Conservation (phyloP, 2,888 invertebrate genomes). For the Hololepta plana region DNA sequence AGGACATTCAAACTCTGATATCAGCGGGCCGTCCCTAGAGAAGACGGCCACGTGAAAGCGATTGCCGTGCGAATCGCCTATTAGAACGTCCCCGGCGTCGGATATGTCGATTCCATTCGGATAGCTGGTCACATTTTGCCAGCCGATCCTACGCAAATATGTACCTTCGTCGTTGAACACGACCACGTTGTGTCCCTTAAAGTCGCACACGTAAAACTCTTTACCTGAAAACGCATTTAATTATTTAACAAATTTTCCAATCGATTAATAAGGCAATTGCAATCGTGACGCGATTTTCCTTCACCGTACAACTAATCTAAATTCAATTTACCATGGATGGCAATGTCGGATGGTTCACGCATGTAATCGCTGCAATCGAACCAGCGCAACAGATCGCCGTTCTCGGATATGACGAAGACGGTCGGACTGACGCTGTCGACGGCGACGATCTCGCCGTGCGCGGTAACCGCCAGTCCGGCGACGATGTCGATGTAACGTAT, state of each 20-base stretch:
- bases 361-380: slow-evolving; percentile 96
- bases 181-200: slow-evolving; percentile 94
- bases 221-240: slow-evolving; percentile 51
- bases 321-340: slow-evolving; percentile 60
- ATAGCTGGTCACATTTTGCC: slow-evolving; percentile 90
- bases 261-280: too few species aligned
- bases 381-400: slow-evolving; percentile 85
- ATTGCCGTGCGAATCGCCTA: slow-evolving; percentile 95
- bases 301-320: too few species aligned
- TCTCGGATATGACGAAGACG: slow-evolving; percentile 83
- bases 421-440: slow-evolving; percentile 96
- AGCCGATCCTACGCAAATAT: slow-evolving; percentile 84
- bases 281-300: too few species aligned
- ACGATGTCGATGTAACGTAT: slow-evolving; percentile 79
- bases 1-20: slow-evolving; percentile 91
- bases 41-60: slow-evolving; percentile 95
- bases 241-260: too few species aligned
- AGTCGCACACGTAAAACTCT: slow-evolving; percentile 93
- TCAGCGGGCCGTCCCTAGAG: slow-evolving; percentile 67
- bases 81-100: slow-evolving; percentile 89
- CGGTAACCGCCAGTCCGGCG: slow-evolving; percentile 85
- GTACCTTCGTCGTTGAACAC: slow-evolving; percentile 87
- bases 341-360: slow-evolving; percentile 95
- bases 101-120: slow-evolving; percentile 97
- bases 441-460: slow-evolving; percentile 84